Conservation (phyloP, 1,140 invertebrate genomes). For the Cotesia glomerata region DNA sequence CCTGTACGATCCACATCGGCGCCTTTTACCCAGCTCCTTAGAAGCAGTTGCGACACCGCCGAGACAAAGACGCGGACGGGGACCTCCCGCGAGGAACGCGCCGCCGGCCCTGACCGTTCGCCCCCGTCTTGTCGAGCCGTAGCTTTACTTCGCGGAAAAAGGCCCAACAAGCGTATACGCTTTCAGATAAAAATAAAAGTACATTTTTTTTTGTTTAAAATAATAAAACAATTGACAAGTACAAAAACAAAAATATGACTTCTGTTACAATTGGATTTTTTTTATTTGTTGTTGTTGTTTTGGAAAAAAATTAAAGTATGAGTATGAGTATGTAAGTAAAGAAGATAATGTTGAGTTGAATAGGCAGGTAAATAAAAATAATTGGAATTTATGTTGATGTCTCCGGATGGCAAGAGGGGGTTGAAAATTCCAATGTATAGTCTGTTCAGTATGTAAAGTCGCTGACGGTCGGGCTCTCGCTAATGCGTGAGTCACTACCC, state of each 20-base stretch:
- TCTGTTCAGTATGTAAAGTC: background rate
- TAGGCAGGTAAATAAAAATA: conserved; percentile 2
- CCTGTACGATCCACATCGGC: conserved; percentile 37
- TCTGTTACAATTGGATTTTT: background rate
- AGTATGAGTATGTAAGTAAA: background rate
- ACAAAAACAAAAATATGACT: conserved; percentile 1
- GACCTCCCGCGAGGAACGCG: conserved; percentile 39
- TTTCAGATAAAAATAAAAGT: conserved; percentile 6
- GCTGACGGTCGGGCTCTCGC: conserved; percentile 5
- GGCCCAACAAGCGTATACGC: conserved; percentile 2
- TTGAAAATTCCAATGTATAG: conserved; percentile 22
- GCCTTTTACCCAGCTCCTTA: conserved; percentile 39
- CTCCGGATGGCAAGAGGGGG: conserved; percentile 3
- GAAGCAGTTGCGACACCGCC: conserved; percentile 41
- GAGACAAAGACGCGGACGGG: conserved; percentile 44
- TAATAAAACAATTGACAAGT: background rate
- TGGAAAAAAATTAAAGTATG: background rate
- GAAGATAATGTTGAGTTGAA: conserved; percentile 2
- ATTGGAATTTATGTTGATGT: conserved; percentile 8
- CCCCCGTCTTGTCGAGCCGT: conserved; percentile 25
- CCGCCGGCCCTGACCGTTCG: conserved; percentile 38
- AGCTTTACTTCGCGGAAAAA: conserved; percentile 21
- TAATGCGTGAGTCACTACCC: conserved; percentile 31
- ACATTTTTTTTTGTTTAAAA: background rate
- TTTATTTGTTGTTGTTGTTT: background rate